A percentile compares a stretch with the other conserved stretches of the same genome.
Evolutionary conservation across 2,797 vertebrate species (phyloP).

Genomic region (Xenops minutus): DNA sequence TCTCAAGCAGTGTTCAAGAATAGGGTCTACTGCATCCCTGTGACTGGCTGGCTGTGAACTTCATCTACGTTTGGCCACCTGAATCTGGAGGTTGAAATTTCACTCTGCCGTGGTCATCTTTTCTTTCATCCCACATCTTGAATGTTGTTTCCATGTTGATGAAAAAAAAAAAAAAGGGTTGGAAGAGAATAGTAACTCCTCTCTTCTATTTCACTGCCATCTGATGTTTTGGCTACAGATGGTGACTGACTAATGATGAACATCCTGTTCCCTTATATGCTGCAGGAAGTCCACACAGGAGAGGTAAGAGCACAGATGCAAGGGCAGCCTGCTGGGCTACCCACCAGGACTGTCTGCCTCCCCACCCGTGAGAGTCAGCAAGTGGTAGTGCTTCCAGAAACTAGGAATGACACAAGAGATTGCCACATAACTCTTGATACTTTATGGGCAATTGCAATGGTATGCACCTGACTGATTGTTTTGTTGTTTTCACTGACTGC

Average conservation of each 20-base stretch:
- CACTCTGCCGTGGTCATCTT: background rate
- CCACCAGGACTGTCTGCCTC: background rate
- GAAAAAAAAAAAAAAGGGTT: background rate
- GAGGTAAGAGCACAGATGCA: background rate
- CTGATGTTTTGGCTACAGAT: conserved; percentile 35
- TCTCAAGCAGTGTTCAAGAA: background rate
- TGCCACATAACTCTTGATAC: background rate
- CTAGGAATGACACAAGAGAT: background rate
- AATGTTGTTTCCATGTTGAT: background rate
- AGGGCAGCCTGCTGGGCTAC: background rate
- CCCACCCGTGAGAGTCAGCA: background rate
- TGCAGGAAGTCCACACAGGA: background rate
- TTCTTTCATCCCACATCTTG: background rate
- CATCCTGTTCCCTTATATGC: conserved; percentile 12
- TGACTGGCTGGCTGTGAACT: background rate
- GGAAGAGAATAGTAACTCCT: background rate
- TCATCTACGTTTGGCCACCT: background rate
- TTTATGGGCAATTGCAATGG: background rate
- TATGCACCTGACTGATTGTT: background rate
- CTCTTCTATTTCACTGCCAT: background rate
- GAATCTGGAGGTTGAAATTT: background rate
- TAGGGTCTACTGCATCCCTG: background rate
- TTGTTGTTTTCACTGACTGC: background rate
- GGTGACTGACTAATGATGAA: conserved; percentile 4
- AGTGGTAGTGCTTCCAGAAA: background rate